Evolutionary conservation across 2,113 vertebrate genomes (phyloP), one percentile per base, ranked within the genome.

Genomic region (Dissostichus mawsoni): DNA sequence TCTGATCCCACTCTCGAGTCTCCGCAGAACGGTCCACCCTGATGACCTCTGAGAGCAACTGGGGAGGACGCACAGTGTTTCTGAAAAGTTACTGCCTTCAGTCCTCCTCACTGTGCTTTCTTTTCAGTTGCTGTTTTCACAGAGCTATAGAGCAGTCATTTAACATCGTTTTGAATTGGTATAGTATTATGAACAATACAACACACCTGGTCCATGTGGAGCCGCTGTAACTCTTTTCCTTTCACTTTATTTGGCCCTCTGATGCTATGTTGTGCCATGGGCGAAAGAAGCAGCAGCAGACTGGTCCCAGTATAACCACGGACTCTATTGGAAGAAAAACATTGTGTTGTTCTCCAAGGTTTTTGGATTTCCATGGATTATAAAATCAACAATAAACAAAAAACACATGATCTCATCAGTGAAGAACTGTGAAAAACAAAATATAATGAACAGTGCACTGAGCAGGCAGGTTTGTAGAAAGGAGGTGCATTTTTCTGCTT

Each of bases 1-100:
- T 74, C 72, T 76, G 81, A 92, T 78, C 83, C 61, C 81, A 29
- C 74, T 76, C 68, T 83, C 45, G 69, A 69, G 59, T 82, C 88
- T 87, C 77, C 0, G 56, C 81, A 87, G 83, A 78, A 45, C 10
- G 36, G 61, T 59, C 56, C 57, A 74, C 65, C 23, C 12, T 58
- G 9, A 61, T 82, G 80, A 84, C 82, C 78, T 76, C 50, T 0
- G 6, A 45, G 64, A 87, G 64, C 69, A 74, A 8, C 61, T 36
- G 33, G 45, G 53, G 69, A 88, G 70, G 36, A 64, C 62, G 61
- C 73, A 76, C 48, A 17, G 10, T 62, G 55, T 71, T 33, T 84
- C 76, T 74, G 55, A 81, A 90, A 91, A 87, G 82, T 89, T 89
- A 29, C 44, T 75, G 18, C 29, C 12, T 8, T 57, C 23, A n/a